Evolutionary conservation across 2,797 vertebrate species (phyloP).

Genomic region (Enteromius mattozi): DNA sequence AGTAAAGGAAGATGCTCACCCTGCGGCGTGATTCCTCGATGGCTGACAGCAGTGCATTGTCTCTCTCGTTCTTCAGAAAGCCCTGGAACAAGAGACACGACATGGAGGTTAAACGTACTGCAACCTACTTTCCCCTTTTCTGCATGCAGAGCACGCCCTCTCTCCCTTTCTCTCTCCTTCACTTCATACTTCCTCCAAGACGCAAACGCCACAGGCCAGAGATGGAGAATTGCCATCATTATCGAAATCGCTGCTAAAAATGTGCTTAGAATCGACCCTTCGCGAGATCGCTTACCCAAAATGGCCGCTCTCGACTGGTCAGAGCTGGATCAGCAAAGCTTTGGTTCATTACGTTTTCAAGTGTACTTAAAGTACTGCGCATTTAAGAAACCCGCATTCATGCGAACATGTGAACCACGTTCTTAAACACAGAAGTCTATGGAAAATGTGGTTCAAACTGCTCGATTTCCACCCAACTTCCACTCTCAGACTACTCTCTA

Average conservation of each 20-base stretch:
- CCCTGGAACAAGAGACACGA: slow-evolving; percentile 79
- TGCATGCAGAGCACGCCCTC: slow-evolving; percentile 58
- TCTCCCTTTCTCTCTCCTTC: slow-evolving; percentile 45
- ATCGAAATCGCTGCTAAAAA: slow-evolving; percentile 49
- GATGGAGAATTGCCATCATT: slow-evolving; percentile 52
- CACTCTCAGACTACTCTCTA: background rate
- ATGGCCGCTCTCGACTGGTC: slow-evolving; percentile 37
- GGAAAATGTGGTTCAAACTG: slow-evolving; percentile 9
- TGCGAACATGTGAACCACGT: background rate
- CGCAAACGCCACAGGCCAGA: slow-evolving; percentile 56
- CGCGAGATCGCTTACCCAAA: slow-evolving; percentile 19
- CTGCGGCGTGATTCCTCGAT: slow-evolving; percentile 97
- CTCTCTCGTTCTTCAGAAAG: slow-evolving; percentile 97
- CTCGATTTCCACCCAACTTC: background rate
- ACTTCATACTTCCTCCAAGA: slow-evolving; percentile 56
- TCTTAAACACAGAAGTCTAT: background rate
- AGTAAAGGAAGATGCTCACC: slow-evolving; percentile 77
- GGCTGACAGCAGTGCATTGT: slow-evolving; percentile 95
- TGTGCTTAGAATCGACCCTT: slow-evolving; percentile 36
- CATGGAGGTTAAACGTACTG: slow-evolving; percentile 61
- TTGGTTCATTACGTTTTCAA: slow-evolving; percentile 39
- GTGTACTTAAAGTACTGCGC: slow-evolving; percentile 38
- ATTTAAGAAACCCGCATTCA: slow-evolving; percentile 30
- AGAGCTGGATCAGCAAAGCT: slow-evolving; percentile 19
- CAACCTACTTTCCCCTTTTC: slow-evolving; percentile 61